Conservation (phyloP, 2,888 invertebrate genomes). For the Tachina fera region DNA sequence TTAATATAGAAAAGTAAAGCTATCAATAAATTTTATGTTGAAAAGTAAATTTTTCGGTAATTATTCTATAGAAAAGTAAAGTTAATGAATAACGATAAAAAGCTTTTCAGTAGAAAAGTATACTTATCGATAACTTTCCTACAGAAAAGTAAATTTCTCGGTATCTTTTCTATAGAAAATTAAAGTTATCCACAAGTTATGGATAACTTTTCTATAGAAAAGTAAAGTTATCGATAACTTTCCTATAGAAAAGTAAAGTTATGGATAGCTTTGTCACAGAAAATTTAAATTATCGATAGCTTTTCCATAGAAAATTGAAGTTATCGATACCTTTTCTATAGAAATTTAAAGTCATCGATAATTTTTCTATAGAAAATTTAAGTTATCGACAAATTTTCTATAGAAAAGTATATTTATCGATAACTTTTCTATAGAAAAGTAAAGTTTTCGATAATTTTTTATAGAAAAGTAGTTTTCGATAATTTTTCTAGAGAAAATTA, state of each 20-base stretch:
- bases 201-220: neutral
- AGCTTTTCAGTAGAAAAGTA: no score
- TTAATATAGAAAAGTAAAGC: no score
- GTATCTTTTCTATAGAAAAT: neutral
- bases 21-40: no score
- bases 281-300: neutral
- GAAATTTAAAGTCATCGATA: no score
- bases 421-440: constrained; percentile 1
- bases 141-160: neutral
- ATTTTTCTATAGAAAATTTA: neutral
- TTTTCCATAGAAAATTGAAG: neutral
- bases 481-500: no score
- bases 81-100: no score
- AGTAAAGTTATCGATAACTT: neutral
- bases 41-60: no score
- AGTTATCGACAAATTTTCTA: neutral
- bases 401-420: neutral
- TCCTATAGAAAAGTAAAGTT: neutral
- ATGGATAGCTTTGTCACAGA: neutral
- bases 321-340: neutral
- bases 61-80: no score
- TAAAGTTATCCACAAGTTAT: neutral
- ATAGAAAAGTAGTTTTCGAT: no score
- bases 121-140: no score
- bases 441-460: neutral